Percentiles rank a stretch among this genome's conserved stretches.
These are phyloP conservation scores for Crenuchus spilurus DNA, from an alignment of 2,797 vertebrate genomes.

Conservation along the genomic window DNA sequence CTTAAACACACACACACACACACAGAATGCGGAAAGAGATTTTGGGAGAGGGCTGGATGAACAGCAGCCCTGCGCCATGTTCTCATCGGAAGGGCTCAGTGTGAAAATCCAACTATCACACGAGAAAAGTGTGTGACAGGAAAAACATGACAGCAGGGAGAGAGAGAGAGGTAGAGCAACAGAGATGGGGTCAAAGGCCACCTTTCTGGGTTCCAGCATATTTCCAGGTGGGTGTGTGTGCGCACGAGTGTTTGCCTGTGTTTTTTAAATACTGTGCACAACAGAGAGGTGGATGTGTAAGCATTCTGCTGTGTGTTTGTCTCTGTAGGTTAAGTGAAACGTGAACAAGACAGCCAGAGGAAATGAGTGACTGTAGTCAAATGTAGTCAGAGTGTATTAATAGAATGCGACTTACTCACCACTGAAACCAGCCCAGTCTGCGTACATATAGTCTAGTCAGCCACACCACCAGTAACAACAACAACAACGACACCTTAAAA, in stretches of 20 bases:
- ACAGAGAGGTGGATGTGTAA: background rate
- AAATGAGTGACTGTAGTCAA: constrained; percentile 38
- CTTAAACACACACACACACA: constrained; percentile 35
- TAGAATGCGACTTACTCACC: constrained; percentile 40
- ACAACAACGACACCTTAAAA: background rate
- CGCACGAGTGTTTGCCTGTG: background rate
- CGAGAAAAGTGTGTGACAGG: constrained; percentile 26
- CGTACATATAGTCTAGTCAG: constrained; percentile 32
- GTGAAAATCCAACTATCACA: constrained; percentile 50
- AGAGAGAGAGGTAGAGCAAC: background rate
- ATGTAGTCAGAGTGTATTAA: constrained; percentile 47
- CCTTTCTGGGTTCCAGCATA: background rate
- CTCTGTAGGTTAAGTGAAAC: constrained; percentile 10
- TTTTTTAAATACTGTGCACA: background rate
- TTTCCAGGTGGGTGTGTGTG: background rate
- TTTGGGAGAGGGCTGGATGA: constrained; percentile 50
- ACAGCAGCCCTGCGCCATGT: constrained; percentile 37
- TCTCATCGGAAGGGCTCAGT: constrained; percentile 52
- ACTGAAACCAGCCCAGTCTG: constrained; percentile 39
- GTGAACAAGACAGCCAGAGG: constrained; percentile 24
- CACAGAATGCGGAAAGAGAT: constrained; percentile 52
- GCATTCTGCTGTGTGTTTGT: background rate
- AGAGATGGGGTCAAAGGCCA: background rate
- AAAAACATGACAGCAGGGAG: background rate
- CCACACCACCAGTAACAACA: constrained; percentile 5